Base-by-base conservation (phyloP, 2,797 vertebrate species). In the Argentina silus region DNA sequence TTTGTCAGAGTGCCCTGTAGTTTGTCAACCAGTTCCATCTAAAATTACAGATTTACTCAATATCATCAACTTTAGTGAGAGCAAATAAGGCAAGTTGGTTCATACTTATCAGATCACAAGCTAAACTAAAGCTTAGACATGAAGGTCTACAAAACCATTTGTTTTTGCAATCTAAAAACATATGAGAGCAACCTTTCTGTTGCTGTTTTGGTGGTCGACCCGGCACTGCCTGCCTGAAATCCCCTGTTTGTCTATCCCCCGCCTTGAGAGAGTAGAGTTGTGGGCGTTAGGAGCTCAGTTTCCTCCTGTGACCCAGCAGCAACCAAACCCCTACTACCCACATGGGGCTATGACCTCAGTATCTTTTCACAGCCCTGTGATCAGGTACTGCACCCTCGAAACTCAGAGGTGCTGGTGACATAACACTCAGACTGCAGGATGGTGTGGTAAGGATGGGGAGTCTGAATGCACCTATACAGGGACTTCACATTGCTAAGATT, bases 241-340 rank as follows among this genome's bases (percentile, higher is more conserved):
- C n/a, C 42, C 42, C n/a, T 19, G 27, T n/a, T 63, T 17, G 15
- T 6, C n/a, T 36, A 36, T 36, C 27, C 27, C 27, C 27, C 27
- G 27, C 27, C 4, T 12, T 62, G 55, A 64, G 36, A 80, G 59
- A 74, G 74, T 55, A 64, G 7, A 65, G 42, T 36, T 15, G 82
- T 83, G 76, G 80, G 84, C 56, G 72, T 61, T 10, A 74, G 47
- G 69, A 63, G 62, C 59, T 14, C 17, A 45, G 21, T 72, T 81
- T 84, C 75, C 63, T 76, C 64, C 69, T 59, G 55, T 68, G 70
- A 53, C 57, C 53, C 69, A 50, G 53, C 73, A 56, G 51, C 77
- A 51, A 47, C 42, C 43, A 15, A 66, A 51, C 12, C 17, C 67
- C 47, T 60, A 50, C 66, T 57, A 67, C 61, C 27, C 27, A 36